Evolutionary conservation across 2,888 invertebrate genomes (phyloP), one percentile per base, ranked within the genome.

Genomic region (Azorinus chamasolen): DNA sequence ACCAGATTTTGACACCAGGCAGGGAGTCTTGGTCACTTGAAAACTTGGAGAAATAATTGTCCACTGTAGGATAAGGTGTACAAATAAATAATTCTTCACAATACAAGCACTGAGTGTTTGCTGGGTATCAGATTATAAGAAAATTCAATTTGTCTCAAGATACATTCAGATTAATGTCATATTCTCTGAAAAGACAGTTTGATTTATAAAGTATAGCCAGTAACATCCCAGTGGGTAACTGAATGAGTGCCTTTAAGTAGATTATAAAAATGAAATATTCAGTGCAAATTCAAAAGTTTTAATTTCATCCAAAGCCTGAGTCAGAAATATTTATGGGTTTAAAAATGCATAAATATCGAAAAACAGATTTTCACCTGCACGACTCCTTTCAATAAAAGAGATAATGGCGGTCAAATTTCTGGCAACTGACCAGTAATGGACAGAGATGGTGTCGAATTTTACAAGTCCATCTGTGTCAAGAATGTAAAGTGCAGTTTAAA

Each of bases 241-340:
- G 20, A 41, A 58, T 72, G 65, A 45, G 61, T 72, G 61, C 48
- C 55, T 55, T 65, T 65, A 65, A 72, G 32, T 4, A 32, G 32
- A 32, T 32, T 32, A 32, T 32, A 54, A 55, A 72, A 72, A 65
- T 72, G 72, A 72, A 32, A 32, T 32, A 32, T 10, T 32, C 32
- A 6, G 32, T 32, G 4, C 32, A 10, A 32, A 32, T 32, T 6
- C 10, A 32, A 32, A 32, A 32, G 32, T 32, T 32, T 32, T 32
- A 32, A 32, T 32, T 32, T 32, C 32, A 32, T 32, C 4, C 32
- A 32, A 32, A 32, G 32, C 32, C 32, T 32, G 32, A 32, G 5
- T 48, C 20, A 73, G 66, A 73, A 57, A 57, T 55, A 63, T 73
- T 73, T 66, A 73, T 73, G 54, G 73, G 39, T 68, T 66, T 63